Conservation (phyloP, 92 coral and sea anemone species). For the Paragorgia papillata region DNA sequence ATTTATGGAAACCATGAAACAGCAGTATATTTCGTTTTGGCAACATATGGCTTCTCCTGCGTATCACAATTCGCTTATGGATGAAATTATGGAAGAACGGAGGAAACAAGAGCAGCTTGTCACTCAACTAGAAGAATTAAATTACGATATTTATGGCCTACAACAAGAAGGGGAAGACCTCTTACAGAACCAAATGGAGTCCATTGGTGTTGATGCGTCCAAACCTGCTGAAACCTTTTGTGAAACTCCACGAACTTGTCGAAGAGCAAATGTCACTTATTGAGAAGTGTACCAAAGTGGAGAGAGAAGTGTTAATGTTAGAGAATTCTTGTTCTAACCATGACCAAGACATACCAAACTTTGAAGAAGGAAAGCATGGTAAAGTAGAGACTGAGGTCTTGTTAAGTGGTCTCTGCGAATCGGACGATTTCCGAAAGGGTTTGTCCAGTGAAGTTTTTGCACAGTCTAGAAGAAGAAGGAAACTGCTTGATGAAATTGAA, state of each 20-base stretch:
- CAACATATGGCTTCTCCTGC: conserved; percentile 81
- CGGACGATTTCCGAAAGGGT: conserved; percentile 57
- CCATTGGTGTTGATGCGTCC: conserved; percentile 55
- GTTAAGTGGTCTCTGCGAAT: not conserved
- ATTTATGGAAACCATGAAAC: conserved; percentile 31
- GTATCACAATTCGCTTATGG: conserved; percentile 68
- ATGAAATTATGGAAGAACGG: conserved; percentile 77
- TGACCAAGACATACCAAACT: not conserved
- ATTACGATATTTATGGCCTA: conserved; percentile 64
- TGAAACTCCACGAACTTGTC: conserved; percentile 36
- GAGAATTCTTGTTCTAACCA: not conserved
- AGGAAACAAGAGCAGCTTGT: conserved; percentile 67
- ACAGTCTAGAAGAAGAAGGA: conserved; percentile 68
- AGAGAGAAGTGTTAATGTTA: conserved; percentile 6
- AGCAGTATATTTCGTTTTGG: conserved; percentile 80
- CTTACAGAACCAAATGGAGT: conserved; percentile 74
- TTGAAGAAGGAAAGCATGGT: not conserved
- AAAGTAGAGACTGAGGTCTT: conserved; percentile 18
- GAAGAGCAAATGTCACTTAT: conserved; percentile 30
- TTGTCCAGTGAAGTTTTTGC: conserved; percentile 61
- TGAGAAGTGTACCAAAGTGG: conserved; percentile 14
- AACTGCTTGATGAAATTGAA: conserved; percentile 72
- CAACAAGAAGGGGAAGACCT: conserved; percentile 86
- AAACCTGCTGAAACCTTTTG: conserved; percentile 43
- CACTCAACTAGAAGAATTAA: conserved; percentile 70